A percentile compares a stretch with the other conserved stretches of the same genome.
Evolutionary conservation across 2,113 vertebrate species (phyloP).

Genomic region (Pimephales promelas): DNA sequence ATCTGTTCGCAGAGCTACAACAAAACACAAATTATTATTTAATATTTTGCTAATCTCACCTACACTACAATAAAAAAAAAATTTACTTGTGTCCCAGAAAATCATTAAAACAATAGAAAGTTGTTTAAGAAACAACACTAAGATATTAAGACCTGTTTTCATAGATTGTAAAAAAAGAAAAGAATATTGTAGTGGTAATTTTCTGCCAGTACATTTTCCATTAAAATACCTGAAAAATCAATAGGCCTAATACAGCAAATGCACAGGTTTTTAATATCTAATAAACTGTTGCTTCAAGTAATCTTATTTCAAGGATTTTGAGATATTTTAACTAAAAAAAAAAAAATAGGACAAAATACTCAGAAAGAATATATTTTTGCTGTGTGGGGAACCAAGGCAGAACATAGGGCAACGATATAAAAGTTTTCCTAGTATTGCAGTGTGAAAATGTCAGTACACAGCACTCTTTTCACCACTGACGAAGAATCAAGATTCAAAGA

Average conservation of each 20-base stretch:
- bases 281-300: too few species aligned
- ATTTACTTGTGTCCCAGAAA: background rate
- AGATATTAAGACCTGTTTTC: background rate
- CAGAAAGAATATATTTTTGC: too few species aligned
- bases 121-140: background rate
- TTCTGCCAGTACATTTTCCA: background rate
- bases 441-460: background rate
- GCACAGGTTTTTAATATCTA: too few species aligned
- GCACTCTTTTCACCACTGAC: background rate
- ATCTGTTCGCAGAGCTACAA: background rate
- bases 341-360: too few species aligned
- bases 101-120: background rate
- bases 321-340: too few species aligned
- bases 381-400: too few species aligned
- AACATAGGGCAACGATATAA: background rate
- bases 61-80: background rate
- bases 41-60: background rate
- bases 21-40: background rate
- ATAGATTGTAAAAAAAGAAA: background rate
- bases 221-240: background rate
- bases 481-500: background rate
- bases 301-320: too few species aligned
- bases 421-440: background rate
- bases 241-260: too few species aligned
- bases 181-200: background rate